Percentiles rank a stretch among this genome's conserved stretches.
Evolutionary conservation across 1,140 invertebrate genomes (phyloP).

Genomic region (Atta cephalotes): DNA sequence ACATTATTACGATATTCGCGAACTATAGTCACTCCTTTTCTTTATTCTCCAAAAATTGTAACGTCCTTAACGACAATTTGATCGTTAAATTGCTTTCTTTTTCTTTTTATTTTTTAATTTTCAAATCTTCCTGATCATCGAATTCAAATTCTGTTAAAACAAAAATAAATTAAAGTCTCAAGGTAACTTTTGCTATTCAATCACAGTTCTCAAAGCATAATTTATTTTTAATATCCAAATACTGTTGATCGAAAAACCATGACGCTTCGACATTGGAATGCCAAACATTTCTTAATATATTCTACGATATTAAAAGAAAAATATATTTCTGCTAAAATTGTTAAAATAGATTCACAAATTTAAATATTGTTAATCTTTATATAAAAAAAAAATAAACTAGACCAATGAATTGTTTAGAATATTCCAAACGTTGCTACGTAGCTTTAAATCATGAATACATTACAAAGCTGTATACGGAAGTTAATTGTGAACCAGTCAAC

Average conservation of each 20-base stretch:
- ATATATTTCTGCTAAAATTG: neutral
- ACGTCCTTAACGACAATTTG: neutral
- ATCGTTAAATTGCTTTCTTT: neutral
- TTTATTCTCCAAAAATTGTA: neutral
- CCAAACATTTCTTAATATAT: neutral
- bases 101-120: neutral
- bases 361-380: neutral
- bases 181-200: neutral
- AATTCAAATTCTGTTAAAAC: neutral
- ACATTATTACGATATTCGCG: slow-evolving; percentile 11
- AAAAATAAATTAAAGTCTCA: neutral
- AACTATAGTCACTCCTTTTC: neutral
- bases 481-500: slow-evolving; percentile 1
- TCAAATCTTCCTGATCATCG: neutral
- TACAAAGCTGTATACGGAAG: neutral
- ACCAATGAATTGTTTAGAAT: neutral
- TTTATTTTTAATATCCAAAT: slow-evolving; percentile 12
- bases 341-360: neutral
- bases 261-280: neutral
- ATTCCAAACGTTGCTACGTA: neutral
- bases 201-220: neutral
- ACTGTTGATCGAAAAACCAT: neutral
- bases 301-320: neutral
- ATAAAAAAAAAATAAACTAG: neutral
- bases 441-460: neutral